Base-by-base conservation (phyloP, 2,888 invertebrate species). In the Drosophila greeni region DNA sequence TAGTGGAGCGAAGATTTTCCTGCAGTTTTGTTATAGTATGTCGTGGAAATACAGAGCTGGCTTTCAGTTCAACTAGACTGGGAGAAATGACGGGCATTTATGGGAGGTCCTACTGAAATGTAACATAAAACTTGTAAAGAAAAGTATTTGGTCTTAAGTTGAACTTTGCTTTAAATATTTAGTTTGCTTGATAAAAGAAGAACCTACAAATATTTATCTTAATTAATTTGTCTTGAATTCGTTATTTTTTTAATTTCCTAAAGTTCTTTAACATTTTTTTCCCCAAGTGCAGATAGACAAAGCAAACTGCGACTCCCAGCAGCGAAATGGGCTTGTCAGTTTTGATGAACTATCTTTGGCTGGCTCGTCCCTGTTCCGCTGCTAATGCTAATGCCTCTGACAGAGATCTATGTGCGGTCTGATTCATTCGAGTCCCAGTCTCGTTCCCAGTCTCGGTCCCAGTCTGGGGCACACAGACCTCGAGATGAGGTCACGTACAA, bases 391-490 rank as follows among this genome's bases (percentile, higher is more conserved):
- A 77, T 82, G 76, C 82, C 76, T 57, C 68, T 79, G 78, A 67
- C 82, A 75, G 71, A 73, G 78, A 79, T 84, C 82, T 78, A 75
- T 84, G 79, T 78, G 78, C 76, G 78, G 82, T 78, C 73, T 82
- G 76, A 84, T 79, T 82, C 84, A 82, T 84, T 68, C 56, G 42
- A 40, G 56, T 60, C 58, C 37, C 67, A 68, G 47, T 53, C 57
- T 2, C 51, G 40, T 24, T 26, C 37, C 40, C 54, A 45, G 61
- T 53, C 57, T 2, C 51, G 40, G 29, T 26, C 37, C 40, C 54
- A 45, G 61, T 34, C 59, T 23, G 52, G 43, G 43, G 18, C 39
- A n/a, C 47, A 26, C 59, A 69, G 61, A 66, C 60, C 52, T 12
- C 64, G 51, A 68, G 75, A 78, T 81, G 69, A 73, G 73, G 73